Evolutionary conservation across 1,140 invertebrate species (phyloP).

Genomic region (Pentalonia nigronervosa): DNA sequence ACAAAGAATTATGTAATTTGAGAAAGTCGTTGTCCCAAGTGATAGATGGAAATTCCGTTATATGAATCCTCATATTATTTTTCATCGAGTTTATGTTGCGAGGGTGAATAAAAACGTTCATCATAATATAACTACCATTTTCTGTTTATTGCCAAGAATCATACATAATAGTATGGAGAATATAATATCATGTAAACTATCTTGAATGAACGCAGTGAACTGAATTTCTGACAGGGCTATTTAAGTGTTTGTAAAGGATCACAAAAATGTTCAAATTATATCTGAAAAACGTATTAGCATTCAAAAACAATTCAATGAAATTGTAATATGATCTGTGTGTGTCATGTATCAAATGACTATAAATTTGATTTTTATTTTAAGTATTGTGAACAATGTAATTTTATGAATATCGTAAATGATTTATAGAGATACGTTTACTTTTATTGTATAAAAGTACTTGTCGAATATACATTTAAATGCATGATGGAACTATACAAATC

Average conservation of each 20-base stretch:
- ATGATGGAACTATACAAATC: background rate
- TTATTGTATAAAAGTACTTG: background rate
- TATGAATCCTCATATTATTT: background rate
- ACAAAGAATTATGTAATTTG: background rate
- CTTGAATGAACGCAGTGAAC: slow-evolving; percentile 4
- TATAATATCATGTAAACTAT: background rate
- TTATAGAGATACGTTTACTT: background rate
- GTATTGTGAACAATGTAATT: background rate
- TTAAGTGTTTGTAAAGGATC: background rate
- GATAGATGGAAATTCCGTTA: background rate
- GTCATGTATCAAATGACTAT: background rate
- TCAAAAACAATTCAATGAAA: background rate
- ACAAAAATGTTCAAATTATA: background rate
- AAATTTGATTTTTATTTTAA: background rate
- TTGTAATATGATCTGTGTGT: background rate
- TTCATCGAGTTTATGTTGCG: background rate
- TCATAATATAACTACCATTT: background rate
- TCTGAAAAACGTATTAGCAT: background rate
- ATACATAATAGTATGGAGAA: background rate
- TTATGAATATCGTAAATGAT: background rate
- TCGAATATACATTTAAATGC: background rate
- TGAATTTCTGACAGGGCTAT: background rate
- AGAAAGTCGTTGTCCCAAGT: background rate
- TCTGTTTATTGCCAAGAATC: background rate
- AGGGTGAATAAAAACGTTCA: background rate